phyloP scores from a whole-genome alignment of 2,888 invertebrate genomes.

The Molanna angustata region DNA sequence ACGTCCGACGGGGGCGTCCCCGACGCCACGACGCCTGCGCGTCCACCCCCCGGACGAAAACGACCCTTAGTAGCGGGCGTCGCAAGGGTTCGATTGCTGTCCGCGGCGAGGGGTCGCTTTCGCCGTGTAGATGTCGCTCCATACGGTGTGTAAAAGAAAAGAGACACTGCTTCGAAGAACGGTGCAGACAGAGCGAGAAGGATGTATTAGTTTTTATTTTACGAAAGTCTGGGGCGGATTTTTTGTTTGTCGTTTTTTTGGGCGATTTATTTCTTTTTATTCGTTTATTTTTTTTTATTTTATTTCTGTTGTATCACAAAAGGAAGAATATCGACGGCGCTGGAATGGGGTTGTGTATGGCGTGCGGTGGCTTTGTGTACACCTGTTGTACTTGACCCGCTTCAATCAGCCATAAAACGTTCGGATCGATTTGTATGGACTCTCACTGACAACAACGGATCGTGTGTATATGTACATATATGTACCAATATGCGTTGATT shows the following conservation, averaged over 20 bases:
- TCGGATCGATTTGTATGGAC: conserved; percentile 9
- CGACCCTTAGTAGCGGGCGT: conserved; percentile 3
- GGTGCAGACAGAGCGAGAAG: conserved; percentile 20
- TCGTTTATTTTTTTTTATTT: conserved; percentile 22
- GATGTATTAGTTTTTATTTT: conserved; percentile 29
- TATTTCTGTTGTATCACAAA: conserved; percentile 25
- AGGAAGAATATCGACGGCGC: conserved; percentile 25
- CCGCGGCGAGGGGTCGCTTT: conserved; percentile 5
- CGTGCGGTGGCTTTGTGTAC: conserved; percentile 1
- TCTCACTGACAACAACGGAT: conserved; percentile 23
- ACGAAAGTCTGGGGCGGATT: conserved; percentile 32
- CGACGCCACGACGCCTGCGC: conserved; percentile 20
- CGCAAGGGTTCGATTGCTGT: not conserved
- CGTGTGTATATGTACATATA: conserved; percentile 5
- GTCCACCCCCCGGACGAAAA: conserved; percentile 12
- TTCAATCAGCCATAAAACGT: conserved; percentile 30
- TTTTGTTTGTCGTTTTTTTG: conserved; percentile 23
- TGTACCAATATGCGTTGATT: too few relatives aligned
- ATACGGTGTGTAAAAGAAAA: conserved; percentile 23
- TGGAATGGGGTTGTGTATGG: not conserved
- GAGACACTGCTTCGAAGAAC: conserved; percentile 25
- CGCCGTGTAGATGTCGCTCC: conserved; percentile 5
- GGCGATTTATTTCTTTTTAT: conserved; percentile 20
- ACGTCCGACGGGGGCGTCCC: conserved; percentile 21
- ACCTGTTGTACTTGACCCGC: conserved; percentile 33